Percentiles rank a stretch among this genome's conserved stretches.
phyloP scores from a whole-genome alignment of 2,797 vertebrate genomes.

The Nasua narica region DNA sequence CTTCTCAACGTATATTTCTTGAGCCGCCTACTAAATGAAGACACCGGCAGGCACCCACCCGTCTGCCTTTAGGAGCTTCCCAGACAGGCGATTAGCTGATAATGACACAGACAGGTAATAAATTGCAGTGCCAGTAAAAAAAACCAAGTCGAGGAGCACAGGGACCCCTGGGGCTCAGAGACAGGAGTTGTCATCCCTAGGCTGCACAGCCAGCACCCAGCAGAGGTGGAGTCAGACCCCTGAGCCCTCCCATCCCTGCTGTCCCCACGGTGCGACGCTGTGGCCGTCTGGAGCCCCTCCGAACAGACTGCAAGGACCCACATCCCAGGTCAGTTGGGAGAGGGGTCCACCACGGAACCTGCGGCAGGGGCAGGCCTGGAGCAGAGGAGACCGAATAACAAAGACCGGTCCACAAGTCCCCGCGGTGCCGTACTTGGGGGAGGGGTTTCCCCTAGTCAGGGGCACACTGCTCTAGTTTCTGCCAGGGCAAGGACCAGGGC shows the following conservation, averaged over 20 bases:
- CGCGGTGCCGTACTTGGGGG: background rate
- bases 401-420: background rate
- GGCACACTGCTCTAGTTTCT: background rate
- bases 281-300: background rate
- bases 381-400: background rate
- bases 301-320: background rate
- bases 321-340: background rate
- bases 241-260: background rate
- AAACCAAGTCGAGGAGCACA: background rate
- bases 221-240: background rate
- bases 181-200: background rate
- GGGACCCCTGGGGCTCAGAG: background rate
- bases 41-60: background rate
- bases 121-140: background rate
- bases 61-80: background rate
- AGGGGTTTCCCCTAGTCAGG: no score
- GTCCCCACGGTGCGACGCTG: background rate
- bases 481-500: background rate
- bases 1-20: background rate
- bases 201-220: background rate
- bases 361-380: background rate
- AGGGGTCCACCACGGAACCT: background rate
- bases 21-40: background rate
- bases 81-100: background rate
- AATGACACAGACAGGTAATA: background rate